A percentile compares a stretch with the other conserved stretches of the same genome.
phyloP scores from a whole-genome alignment of 2,797 vertebrate species.

The Champsocephalus gunnari region DNA sequence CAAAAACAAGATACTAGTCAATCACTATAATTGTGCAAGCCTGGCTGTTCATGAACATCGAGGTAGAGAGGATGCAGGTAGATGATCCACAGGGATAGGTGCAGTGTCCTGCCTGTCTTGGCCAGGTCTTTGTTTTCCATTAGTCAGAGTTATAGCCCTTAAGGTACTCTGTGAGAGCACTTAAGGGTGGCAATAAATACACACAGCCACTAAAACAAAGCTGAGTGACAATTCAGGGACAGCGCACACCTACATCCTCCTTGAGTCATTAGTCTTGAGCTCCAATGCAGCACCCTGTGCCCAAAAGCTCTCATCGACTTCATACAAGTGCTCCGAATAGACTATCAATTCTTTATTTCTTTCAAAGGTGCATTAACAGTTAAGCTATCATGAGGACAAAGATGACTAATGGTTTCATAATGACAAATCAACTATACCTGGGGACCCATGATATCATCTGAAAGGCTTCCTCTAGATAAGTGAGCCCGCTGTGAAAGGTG shows the following conservation, averaged over 20 bases:
- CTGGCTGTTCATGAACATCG: not conserved
- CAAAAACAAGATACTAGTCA: not conserved
- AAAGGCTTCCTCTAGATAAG: slow-evolving; percentile 3
- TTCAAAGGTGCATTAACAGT: slow-evolving; percentile 31
- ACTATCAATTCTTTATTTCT: slow-evolving; percentile 25
- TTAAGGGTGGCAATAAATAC: slow-evolving; percentile 82
- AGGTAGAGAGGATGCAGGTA: slow-evolving; percentile 1
- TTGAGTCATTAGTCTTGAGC: slow-evolving; percentile 45
- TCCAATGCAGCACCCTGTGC: slow-evolving; percentile 1
- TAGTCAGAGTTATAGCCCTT: slow-evolving; percentile 80
- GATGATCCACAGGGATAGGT: slow-evolving; percentile 47
- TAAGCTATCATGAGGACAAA: slow-evolving; percentile 5
- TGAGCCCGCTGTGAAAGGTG: not conserved
- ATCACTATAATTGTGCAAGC: not conserved
- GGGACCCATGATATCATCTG: not conserved
- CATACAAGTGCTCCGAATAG: slow-evolving; percentile 16
- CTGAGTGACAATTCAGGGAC: slow-evolving; percentile 80
- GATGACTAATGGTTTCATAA: slow-evolving; percentile 19
- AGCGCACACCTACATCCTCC: slow-evolving; percentile 45
- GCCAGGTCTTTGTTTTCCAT: slow-evolving; percentile 80
- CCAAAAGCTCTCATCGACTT: slow-evolving; percentile 20
- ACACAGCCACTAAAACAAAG: slow-evolving; percentile 77
- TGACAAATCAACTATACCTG: slow-evolving; percentile 21
- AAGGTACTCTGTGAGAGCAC: slow-evolving; percentile 74
- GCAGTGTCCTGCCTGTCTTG: slow-evolving; percentile 65